These are phyloP conservation scores for Drosophila robusta DNA, from an alignment of 2,888 invertebrate genomes.

Conservation along the genomic window DNA sequence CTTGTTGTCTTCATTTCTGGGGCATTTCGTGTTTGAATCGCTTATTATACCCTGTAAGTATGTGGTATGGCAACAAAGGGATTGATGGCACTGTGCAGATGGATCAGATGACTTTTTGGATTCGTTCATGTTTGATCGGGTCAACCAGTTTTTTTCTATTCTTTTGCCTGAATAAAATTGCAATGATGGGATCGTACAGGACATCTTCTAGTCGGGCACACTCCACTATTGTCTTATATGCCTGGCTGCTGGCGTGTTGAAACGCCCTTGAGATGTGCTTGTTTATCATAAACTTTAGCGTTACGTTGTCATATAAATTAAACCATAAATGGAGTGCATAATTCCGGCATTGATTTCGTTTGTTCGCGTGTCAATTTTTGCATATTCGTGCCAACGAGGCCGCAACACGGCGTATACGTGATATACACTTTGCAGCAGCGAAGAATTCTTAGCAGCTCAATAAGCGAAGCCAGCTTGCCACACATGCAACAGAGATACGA, in stretches of 20 bases:
- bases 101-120: no score
- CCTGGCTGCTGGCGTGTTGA: constrained; percentile 13
- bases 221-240: neutral
- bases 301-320: constrained; percentile 53
- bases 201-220: neutral
- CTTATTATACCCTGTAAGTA: constrained; percentile 3
- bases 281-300: constrained; percentile 52
- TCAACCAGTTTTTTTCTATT: no score
- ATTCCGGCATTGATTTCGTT: constrained; percentile 59
- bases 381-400: constrained; percentile 35
- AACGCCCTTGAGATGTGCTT: constrained; percentile 44
- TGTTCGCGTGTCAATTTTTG: constrained; percentile 54
- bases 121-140: no score
- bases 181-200: no score
- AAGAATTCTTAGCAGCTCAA: neutral
- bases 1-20: constrained; percentile 34
- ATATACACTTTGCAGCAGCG: constrained; percentile 27
- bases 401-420: constrained; percentile 48
- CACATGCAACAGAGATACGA: constrained; percentile 46
- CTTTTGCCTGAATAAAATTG: no score
- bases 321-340: constrained; percentile 50
- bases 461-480: constrained; percentile 16
- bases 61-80: neutral
- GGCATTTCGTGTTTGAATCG: constrained; percentile 13
- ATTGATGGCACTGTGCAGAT: no score